Percentiles rank a stretch among this genome's conserved stretches.
phyloP scores from a whole-genome alignment of 2,113 vertebrate genomes.

The Shinisaurus crocodilurus region DNA sequence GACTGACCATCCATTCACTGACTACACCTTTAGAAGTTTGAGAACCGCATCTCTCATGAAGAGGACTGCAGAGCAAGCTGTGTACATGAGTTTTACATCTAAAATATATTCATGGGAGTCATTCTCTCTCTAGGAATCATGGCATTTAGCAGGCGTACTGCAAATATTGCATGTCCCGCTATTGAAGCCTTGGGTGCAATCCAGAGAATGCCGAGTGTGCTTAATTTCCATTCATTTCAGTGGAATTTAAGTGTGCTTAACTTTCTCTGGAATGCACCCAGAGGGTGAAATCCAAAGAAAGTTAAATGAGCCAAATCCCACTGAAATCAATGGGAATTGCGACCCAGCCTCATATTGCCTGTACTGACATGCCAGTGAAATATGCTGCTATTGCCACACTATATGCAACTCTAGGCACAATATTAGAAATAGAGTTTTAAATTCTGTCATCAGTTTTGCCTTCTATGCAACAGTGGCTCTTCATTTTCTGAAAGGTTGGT shows the following conservation, averaged over 20 bases:
- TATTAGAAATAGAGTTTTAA: slow-evolving; percentile 47
- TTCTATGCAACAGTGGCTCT: slow-evolving; percentile 66
- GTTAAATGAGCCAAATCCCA: slow-evolving; percentile 6
- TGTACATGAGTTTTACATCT: background rate
- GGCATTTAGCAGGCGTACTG: slow-evolving; percentile 6
- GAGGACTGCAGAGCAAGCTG: background rate
- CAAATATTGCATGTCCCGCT: background rate
- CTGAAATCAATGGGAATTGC: slow-evolving; percentile 10
- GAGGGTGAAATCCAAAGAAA: slow-evolving; percentile 16
- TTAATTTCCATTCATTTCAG: slow-evolving; percentile 10
- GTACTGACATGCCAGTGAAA: slow-evolving; percentile 58
- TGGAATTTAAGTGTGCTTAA: slow-evolving; percentile 21
- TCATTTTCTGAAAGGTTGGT: slow-evolving; percentile 76
- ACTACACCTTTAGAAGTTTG: background rate
- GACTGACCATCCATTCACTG: background rate
- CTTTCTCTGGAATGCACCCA: slow-evolving; percentile 8
- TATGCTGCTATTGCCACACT: slow-evolving; percentile 49
- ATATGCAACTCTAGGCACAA: background rate
- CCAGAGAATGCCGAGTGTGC: background rate
- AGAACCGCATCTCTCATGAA: background rate
- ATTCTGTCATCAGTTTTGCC: slow-evolving; percentile 64
- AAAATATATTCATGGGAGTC: background rate
- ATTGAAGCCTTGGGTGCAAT: background rate
- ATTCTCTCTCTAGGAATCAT: background rate
- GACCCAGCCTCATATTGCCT: slow-evolving; percentile 39